phyloP scores from a whole-genome alignment of 2,113 vertebrate genomes.

The Bettongia penicillata region DNA sequence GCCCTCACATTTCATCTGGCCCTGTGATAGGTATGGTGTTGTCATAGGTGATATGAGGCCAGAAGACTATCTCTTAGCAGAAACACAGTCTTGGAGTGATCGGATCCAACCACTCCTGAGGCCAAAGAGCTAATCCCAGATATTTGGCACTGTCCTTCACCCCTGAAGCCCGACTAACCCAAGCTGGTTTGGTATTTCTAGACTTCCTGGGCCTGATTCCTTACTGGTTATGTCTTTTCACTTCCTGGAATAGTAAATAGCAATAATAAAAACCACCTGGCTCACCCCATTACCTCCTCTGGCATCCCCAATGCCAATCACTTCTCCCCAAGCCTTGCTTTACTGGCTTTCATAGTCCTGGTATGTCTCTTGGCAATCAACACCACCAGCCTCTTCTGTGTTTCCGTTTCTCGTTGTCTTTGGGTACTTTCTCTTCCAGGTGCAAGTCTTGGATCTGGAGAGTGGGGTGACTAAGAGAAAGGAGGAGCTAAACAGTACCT shows the following conservation, averaged over 20 bases:
- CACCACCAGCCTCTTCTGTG: background rate
- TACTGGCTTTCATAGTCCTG: background rate
- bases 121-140: background rate
- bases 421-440: background rate
- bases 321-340: background rate
- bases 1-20: background rate
- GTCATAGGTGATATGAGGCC: background rate
- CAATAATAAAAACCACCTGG: background rate
- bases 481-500: background rate
- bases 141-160: background rate
- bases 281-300: background rate
- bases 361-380: background rate
- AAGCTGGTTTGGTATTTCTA: background rate
- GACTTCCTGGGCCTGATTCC: background rate
- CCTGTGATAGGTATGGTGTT: constrained; percentile 34
- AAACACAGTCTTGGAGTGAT: constrained; percentile 5
- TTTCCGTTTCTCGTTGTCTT: background rate
- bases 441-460: background rate
- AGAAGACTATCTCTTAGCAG: constrained; percentile 39
- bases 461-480: background rate
- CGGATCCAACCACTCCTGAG: background rate
- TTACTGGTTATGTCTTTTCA: background rate
- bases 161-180: constrained; percentile 60
- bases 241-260: background rate
- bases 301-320: background rate